Conservation (phyloP, 2,113 vertebrate genomes). For the Pterophyllum scalare region DNA sequence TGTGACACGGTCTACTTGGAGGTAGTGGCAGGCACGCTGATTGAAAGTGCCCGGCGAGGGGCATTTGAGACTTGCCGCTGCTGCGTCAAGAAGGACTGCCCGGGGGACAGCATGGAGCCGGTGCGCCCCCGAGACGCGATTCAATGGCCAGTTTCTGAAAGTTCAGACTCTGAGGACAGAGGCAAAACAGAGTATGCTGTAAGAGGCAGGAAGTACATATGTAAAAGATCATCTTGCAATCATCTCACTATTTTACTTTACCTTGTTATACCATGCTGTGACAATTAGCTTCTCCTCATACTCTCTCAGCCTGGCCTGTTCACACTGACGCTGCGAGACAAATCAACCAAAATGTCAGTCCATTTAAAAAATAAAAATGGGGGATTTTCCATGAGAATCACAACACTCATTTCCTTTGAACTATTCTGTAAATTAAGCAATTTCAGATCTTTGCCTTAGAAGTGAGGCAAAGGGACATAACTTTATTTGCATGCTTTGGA, state of each 20-base stretch:
- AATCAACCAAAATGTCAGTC: not conserved
- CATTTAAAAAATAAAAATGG: accelerated
- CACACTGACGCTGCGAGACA: conserved; percentile 86
- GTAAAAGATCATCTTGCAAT: not conserved
- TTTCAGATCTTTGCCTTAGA: not conserved
- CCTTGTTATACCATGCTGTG: conserved; percentile 98
- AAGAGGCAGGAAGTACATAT: not conserved
- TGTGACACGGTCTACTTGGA: conserved; percentile 80
- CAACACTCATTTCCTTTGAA: too few relatives aligned
- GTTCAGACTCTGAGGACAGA: conserved; percentile 85
- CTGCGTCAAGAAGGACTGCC: conserved; percentile 92
- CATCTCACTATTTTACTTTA: conserved; percentile 47
- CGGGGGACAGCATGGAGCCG: conserved; percentile 68
- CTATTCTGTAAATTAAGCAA: not conserved
- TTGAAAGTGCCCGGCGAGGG: conserved; percentile 83
- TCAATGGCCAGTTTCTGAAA: conserved; percentile 95
- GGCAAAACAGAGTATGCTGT: not conserved
- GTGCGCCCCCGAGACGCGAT: conserved; percentile 83
- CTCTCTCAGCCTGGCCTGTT: conserved; percentile 91
- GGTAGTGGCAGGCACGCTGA: conserved; percentile 83
- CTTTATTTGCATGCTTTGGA: not conserved
- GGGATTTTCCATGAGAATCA: too few relatives aligned
- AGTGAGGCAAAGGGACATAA: not conserved
- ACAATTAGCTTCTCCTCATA: conserved; percentile 97
- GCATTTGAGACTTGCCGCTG: conserved; percentile 92